Base-by-base conservation (phyloP, 2,797 vertebrate species). In the Choloepus didactylus region DNA sequence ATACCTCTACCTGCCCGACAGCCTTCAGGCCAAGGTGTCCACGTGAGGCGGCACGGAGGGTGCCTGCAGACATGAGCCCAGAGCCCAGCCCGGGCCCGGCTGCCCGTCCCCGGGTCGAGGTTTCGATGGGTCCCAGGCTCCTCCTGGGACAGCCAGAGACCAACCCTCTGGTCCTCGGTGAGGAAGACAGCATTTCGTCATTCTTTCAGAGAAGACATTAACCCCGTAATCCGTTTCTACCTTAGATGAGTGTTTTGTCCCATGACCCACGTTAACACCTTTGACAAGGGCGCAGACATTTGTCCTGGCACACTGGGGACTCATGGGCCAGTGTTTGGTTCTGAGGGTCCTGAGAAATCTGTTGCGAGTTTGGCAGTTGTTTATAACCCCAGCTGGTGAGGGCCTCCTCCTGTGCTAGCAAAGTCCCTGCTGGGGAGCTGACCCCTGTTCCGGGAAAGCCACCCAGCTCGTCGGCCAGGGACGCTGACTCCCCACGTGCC, bases 1-100 rank as follows among this genome's bases (percentile, higher is more conserved):
- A 98, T 99, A 99, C 98, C 99, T 99, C 81, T 99, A 99, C 88
- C 98, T 90, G 72, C 98, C 98, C 0, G 70, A 93, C 3, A 2
- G 88, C 0, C 93, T 98, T 90, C 98, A 99, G 97, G 98, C 99
- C 80, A 98, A 98, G 98, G 99, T 98, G 6, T 99, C 99, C 97
- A 98, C 98, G 97, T 99, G 96, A 98, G 94, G 79, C 9, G n/a
- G 62, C 79, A 1, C 0, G 3, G 88, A 31, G 60, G 8, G 5
- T 87, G 88, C 62, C 70, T 93, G 85, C 0, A 5, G 76, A 82
- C 81, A 3, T 11, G 44, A 27, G 60, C 79, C 29, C 60, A 35
- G 70, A 44, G 38, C 16, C 5, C 2, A 2, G 54, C 51, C 14
- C 10, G 25, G 69, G 46, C 82, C 91, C 9, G 2, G 25, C 92